Evolutionary conservation across 2,797 vertebrate genomes (phyloP).

Genomic region (Tauraco hartlaubi): DNA sequence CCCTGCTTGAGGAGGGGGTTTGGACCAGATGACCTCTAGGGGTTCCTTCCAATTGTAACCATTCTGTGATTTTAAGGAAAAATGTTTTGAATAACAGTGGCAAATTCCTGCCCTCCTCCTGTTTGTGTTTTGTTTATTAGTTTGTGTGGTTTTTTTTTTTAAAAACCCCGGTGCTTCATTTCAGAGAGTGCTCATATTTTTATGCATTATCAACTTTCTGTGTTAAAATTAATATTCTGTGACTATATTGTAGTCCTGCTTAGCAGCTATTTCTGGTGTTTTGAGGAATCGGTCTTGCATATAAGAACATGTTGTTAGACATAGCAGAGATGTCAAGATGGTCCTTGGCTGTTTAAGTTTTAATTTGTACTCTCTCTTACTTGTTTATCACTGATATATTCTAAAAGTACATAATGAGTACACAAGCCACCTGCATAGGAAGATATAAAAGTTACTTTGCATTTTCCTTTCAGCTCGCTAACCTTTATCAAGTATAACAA

Average conservation of each 20-base stretch:
- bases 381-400: neutral
- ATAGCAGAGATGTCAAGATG: neutral
- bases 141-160: no score
- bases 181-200: neutral
- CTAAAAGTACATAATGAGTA: neutral
- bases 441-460: neutral
- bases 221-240: neutral
- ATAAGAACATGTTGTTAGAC: neutral
- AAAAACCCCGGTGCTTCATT: no score
- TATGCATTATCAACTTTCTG: neutral
- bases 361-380: neutral
- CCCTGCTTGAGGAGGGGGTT: neutral
- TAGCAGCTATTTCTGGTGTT: neutral
- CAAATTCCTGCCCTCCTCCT: fast-evolving
- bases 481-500: neutral
- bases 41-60: neutral
- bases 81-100: neutral
- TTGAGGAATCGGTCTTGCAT: neutral
- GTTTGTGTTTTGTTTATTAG: no score
- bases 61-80: neutral
- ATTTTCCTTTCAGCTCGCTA: neutral
- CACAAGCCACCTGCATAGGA: neutral
- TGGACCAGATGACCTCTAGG: neutral
- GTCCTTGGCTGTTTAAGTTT: neutral
- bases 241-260: neutral